Percentiles rank a stretch among this genome's conserved stretches.
Conservation (phyloP, 2,797 vertebrate genomes). For the Leptoclinus maculatus region DNA sequence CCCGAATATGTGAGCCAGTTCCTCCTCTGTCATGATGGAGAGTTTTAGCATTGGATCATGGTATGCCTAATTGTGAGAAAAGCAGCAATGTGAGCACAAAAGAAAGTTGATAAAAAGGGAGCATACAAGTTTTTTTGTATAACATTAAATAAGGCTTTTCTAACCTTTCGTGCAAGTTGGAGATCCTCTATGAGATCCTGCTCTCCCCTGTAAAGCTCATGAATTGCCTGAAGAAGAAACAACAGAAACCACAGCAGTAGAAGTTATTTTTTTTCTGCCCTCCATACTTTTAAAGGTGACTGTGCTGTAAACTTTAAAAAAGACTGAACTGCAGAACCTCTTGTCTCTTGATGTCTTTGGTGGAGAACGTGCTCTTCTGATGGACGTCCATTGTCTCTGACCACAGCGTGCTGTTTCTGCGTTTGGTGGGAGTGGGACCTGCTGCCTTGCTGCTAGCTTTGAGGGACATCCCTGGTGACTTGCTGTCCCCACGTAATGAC, state of each 20-base stretch:
- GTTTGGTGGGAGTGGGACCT: slow-evolving; percentile 92
- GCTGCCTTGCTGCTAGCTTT: slow-evolving; percentile 87
- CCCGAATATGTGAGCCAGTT: slow-evolving; percentile 95
- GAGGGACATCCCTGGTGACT: slow-evolving; percentile 89
- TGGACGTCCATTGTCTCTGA: slow-evolving; percentile 93
- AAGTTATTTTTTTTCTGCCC: background rate
- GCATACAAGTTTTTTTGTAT: background rate
- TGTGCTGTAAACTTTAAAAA: background rate
- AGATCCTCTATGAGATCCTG: slow-evolving; percentile 98
- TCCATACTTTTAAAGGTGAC: background rate
- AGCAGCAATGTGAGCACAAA: background rate
- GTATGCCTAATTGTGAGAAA: slow-evolving; percentile 86
- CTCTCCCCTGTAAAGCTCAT: slow-evolving; percentile 95
- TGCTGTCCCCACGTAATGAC: slow-evolving; percentile 90
- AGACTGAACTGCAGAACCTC: slow-evolving; percentile 83
- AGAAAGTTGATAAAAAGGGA: background rate
- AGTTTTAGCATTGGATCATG: slow-evolving; percentile 98
- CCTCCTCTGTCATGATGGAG: slow-evolving; percentile 97
- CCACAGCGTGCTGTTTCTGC: slow-evolving; percentile 94
- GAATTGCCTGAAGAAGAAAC: slow-evolving; percentile 88
- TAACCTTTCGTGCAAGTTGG: slow-evolving; percentile 95
- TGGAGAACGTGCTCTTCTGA: slow-evolving; percentile 92
- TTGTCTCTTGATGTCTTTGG: slow-evolving; percentile 97
- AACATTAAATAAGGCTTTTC: slow-evolving; percentile 6
- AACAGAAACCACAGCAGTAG: background rate